These are phyloP conservation scores for Rhynchophorus ferrugineus DNA, from an alignment of 1,140 invertebrate genomes.

Conservation along the genomic window DNA sequence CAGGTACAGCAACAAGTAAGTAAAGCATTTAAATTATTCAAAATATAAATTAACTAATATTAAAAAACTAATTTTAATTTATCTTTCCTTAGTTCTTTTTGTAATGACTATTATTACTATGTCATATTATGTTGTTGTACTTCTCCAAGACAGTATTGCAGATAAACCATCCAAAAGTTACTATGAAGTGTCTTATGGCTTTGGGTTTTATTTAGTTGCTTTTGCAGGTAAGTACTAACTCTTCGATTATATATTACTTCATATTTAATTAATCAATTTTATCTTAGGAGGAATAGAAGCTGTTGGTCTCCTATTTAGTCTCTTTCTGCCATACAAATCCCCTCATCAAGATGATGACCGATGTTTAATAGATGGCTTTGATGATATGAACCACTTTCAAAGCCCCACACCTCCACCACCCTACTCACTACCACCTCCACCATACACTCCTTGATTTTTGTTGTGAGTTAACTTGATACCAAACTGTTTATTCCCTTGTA, in stretches of 20 bases:
- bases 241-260: not conserved
- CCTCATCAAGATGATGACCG: slow-evolving; percentile 33
- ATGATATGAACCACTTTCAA: slow-evolving; percentile 43
- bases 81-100: slow-evolving; percentile 32
- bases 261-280: not conserved
- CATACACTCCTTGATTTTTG: slow-evolving; percentile 44
- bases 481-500: not conserved
- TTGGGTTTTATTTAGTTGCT: slow-evolving; percentile 37
- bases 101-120: slow-evolving; percentile 37
- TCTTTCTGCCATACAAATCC: slow-evolving; percentile 41
- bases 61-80: slow-evolving; percentile 2
- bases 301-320: slow-evolving; percentile 33
- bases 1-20: slow-evolving; percentile 35
- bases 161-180: slow-evolving; percentile 29
- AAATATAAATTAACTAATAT: not conserved
- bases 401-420: slow-evolving; percentile 44
- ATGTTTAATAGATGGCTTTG: slow-evolving; percentile 37
- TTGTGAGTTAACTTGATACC: not conserved
- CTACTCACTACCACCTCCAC: slow-evolving; percentile 45
- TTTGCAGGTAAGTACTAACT: slow-evolving; percentile 31
- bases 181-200: slow-evolving; percentile 35
- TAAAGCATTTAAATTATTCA: not conserved
- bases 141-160: slow-evolving; percentile 34
- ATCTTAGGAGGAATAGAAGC: slow-evolving; percentile 31
- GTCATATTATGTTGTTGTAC: slow-evolving; percentile 34